phyloP scores from a whole-genome alignment of 2,888 invertebrate species.

The Drosophila antonietae region DNA sequence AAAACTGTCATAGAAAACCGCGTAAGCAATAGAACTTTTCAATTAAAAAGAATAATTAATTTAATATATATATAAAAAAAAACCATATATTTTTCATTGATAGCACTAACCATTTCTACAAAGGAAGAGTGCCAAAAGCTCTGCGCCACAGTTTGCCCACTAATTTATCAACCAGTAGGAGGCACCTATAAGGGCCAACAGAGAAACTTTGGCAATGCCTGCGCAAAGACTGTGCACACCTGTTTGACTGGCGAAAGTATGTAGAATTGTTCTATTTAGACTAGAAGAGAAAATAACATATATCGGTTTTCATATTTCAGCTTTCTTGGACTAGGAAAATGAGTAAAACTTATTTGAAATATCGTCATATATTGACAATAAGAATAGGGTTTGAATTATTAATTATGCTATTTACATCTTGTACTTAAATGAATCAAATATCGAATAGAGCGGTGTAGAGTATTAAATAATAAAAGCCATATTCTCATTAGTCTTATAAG shows the following conservation, averaged over 20 bases:
- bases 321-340: conserved; percentile 33
- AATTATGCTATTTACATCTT: neutral
- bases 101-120: conserved; percentile 46
- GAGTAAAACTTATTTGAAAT: no score
- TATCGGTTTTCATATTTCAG: conserved; percentile 21
- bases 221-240: conserved; percentile 38
- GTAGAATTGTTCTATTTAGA: conserved; percentile 3
- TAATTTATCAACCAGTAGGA: conserved; percentile 31
- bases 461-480: no score
- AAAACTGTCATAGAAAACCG: conserved; percentile 55
- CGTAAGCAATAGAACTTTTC: conserved; percentile 8
- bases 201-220: conserved; percentile 50
- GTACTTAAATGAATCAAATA: neutral
- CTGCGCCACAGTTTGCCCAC: conserved; percentile 34
- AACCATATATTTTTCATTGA: neutral
- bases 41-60: neutral
- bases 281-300: neutral
- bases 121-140: conserved; percentile 56
- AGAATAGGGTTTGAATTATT: no score
- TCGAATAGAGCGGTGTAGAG: no score
- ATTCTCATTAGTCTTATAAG: no score
- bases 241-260: conserved; percentile 65
- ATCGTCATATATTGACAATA: no score
- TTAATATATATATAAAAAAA: neutral
- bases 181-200: conserved; percentile 48